Conservation (phyloP, 1,140 invertebrate genomes). For the Scaptomyza hsui region DNA sequence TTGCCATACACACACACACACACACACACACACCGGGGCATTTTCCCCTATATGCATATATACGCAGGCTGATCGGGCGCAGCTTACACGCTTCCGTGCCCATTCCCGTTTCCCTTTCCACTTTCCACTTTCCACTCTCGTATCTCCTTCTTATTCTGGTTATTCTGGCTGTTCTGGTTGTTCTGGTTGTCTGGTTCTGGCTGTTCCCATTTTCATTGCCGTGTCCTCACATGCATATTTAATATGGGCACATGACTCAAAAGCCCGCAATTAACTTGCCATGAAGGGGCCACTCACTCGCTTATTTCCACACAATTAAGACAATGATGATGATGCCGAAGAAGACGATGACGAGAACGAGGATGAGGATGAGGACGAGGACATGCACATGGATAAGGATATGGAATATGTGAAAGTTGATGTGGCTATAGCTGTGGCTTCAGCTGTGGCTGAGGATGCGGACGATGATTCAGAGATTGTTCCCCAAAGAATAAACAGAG, state of each 20-base stretch:
- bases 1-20: conserved; percentile 18
- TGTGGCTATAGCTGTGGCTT: background rate
- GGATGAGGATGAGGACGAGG: conserved; percentile 1
- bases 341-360: conserved; percentile 3
- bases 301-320: conserved; percentile 60
- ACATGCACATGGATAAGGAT: background rate
- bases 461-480: conserved; percentile 51
- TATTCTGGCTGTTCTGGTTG: background rate
- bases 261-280: conserved; percentile 60
- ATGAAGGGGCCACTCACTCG: conserved; percentile 50
- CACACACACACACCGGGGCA: background rate
- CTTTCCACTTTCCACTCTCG: background rate
- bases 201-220: conserved; percentile 6
- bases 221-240: conserved; percentile 52
- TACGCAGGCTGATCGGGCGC: conserved; percentile 21
- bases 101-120: background rate
- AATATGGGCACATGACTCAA: conserved; percentile 50
- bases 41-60: conserved; percentile 22
- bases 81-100: background rate
- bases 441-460: conserved; percentile 9
- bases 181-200: background rate
- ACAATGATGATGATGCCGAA: conserved; percentile 12
- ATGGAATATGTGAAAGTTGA: background rate
- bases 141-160: background rate
- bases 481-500: conserved; percentile 56